Base-by-base conservation (phyloP, 2,113 vertebrate species). In the Burhinus oedicnemus region DNA sequence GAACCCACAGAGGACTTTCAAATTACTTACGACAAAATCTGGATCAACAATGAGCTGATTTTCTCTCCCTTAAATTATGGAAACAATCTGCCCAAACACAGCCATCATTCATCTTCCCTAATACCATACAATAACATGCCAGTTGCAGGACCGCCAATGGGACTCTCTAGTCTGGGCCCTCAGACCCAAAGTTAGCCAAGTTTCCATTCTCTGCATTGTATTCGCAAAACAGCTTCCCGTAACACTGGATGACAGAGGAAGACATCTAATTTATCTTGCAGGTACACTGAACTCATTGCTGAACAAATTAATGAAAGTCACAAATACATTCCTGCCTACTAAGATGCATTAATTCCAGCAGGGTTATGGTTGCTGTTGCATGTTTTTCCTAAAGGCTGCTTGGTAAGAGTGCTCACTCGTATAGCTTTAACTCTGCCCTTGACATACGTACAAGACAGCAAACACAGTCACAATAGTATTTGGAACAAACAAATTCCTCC, bases 131-230 rank as follows among this genome's bases (percentile, higher is more conserved):
- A 74, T 74, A 86, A 64, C 29, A 75, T 6, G 29, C 27, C 25
- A 32, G 34, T 70, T 83, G n/a, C 71, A 78, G 76, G 64, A 62
- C 75, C 1, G 1, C 55, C 81, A 40, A 74, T 71, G 3, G 5
- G 76, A 78, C 38, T 36, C 69, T 36, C 61, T 17, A 66, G 47
- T 65, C 62, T 88, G 66, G 40, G 54, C 13, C 17, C 36, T 85
- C 1, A 1, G 38, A 81, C 47, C 36, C 3, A 0, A 69, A 71
- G 32, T 47, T 38, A 51, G 75, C 49, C 88, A 94, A 80, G 54
- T 93, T 97, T 94, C 90, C 83, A 81, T 80, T 86, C 88, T 60
- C 88, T 89, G 71, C 44, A 57, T 5, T 77, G 27, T 57, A 83
- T 89, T 82, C 83, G 66, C 58, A 90, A 70, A 93, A 90, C 21